Base-by-base conservation (phyloP, 2,888 invertebrate species). In the Agrochola lota region DNA sequence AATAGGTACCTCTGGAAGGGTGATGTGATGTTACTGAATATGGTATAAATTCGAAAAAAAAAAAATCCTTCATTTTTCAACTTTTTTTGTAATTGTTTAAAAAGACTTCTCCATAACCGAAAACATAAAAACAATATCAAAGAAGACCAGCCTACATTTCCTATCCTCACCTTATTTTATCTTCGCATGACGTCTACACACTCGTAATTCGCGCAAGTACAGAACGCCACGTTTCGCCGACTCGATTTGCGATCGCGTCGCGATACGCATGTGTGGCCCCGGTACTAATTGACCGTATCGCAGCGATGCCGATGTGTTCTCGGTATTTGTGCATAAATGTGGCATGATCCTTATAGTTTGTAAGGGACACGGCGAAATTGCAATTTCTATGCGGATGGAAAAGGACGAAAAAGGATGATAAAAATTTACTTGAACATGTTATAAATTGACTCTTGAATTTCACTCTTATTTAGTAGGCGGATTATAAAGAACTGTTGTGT, bases 241-340 rank as follows among this genome's bases (percentile, higher is more conserved):
- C 64, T 52, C 74, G 84, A 74, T 60, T 52, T 80, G 70, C 68
- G 88, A 89, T 88, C 80, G 88, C 78, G 85, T 85, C 71, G 86
- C 82, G 90, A 91, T 90, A 90, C 88, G 91, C 92, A 91, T 90
- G 91, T 91, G 92, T 88, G 90, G 87, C 71, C 79, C 64, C 71
- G 62, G 64, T 77, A 80, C 86, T 90, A 92, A 92, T 92, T 91
- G 91, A 88, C 84, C 77, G 71, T 83, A 85, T 81, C 86, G 83
- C 70, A 46, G 74, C 67, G 72, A 76, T 74, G 81, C 59, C n/a
- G 74, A 85, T 75, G 81, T 63, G 75, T 88, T 88, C 87, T 66
- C 43, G 57, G 87, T 88, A 88, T 84, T 80, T 60, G 46, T 71
- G 63, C 46, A 46, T 67, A 78, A 84, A 84, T 83, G 76, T 80